Evolutionary conservation across 2,888 invertebrate species (phyloP).

Genomic region (Cylloceria caligata): DNA sequence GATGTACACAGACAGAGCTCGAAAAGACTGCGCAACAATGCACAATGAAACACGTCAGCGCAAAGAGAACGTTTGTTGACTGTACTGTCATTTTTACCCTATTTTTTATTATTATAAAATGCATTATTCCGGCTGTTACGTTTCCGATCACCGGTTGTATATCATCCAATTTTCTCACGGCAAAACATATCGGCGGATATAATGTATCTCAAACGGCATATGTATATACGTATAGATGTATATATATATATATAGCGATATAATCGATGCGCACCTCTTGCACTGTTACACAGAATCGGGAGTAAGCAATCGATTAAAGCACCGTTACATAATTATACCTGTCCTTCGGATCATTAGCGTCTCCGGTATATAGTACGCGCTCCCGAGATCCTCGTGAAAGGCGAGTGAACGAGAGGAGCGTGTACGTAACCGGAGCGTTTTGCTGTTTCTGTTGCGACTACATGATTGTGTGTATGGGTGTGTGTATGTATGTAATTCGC

Average conservation of each 20-base stretch:
- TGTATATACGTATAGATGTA: not conserved
- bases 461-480: constrained; percentile 14
- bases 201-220: not conserved
- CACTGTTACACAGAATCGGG: constrained; percentile 18
- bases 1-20: not conserved
- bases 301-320: constrained; percentile 57
- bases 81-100: not conserved
- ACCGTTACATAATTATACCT: constrained; percentile 65
- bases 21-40: constrained; percentile 33
- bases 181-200: constrained; percentile 1
- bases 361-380: constrained; percentile 39
- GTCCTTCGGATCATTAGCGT: constrained; percentile 67
- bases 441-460: constrained; percentile 51
- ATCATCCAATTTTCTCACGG: constrained; percentile 52
- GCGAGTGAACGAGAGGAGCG: constrained; percentile 61
- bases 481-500: constrained; percentile 11
- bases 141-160: constrained; percentile 13
- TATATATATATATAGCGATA: not conserved
- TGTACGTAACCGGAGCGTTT: constrained; percentile 63
- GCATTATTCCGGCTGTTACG: constrained; percentile 14
- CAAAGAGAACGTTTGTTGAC: constrained; percentile 39
- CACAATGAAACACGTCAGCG: constrained; percentile 44
- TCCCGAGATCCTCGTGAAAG: constrained; percentile 65
- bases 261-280: constrained; percentile 47
- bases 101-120: constrained; percentile 19